Evolutionary conservation across 2,113 vertebrate species (phyloP).

Genomic region (Chionis minor): DNA sequence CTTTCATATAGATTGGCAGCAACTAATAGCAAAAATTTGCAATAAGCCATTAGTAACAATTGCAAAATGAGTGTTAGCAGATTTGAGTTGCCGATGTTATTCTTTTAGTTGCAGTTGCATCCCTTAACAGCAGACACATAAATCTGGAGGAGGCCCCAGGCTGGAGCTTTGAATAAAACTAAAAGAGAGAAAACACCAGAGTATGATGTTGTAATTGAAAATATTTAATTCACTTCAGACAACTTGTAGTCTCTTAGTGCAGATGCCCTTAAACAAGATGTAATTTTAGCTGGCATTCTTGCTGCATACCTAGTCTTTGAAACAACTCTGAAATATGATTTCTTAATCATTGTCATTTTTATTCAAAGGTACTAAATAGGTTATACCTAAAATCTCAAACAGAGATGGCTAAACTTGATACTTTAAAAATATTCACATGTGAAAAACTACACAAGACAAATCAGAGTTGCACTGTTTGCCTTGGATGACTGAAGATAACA

Average conservation of each 20-base stretch:
- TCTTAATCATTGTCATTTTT: not conserved
- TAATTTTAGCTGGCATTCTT: not conserved
- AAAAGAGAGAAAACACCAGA: not conserved
- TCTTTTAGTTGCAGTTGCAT: not conserved
- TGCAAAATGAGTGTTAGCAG: not conserved
- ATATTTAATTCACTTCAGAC: not conserved
- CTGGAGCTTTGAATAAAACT: not conserved
- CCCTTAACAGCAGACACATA: not conserved
- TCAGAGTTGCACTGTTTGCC: not conserved
- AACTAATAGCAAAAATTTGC: not conserved
- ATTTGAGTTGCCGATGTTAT: not conserved
- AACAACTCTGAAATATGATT: not conserved
- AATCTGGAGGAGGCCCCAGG: not conserved
- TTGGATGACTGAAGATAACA: not conserved
- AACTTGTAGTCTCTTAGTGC: not conserved
- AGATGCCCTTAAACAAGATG: not conserved
- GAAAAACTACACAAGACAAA: not conserved
- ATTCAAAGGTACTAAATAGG: not conserved
- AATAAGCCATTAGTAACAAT: not conserved
- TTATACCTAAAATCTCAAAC: not conserved
- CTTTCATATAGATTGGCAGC: not conserved
- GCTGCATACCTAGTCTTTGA: not conserved
- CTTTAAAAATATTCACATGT: not conserved
- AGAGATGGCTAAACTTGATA: not conserved
- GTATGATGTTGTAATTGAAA: not conserved